A percentile compares a stretch with the other conserved stretches of the same genome.
These are phyloP conservation scores for Dryadula phaetusa DNA, from an alignment of 2,888 invertebrate species.

Conservation along the genomic window DNA sequence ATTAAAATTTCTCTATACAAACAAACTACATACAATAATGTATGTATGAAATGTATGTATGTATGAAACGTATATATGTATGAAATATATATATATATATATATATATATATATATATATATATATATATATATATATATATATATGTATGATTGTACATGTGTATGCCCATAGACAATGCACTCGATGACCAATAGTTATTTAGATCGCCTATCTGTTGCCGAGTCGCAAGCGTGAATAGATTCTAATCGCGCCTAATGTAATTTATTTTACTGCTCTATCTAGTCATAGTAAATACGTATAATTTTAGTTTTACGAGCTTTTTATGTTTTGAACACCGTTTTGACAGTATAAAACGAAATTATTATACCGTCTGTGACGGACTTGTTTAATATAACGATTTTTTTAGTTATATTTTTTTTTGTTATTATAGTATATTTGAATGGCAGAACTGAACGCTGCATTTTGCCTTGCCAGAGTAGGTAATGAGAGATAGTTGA, in stretches of 20 bases:
- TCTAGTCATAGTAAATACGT: slow-evolving; percentile 22
- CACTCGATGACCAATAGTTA: slow-evolving; percentile 34
- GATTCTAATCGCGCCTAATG: slow-evolving; percentile 53
- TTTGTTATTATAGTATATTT: too few species aligned
- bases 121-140: background rate
- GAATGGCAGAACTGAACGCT: too few species aligned
- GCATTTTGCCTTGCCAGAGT: too few species aligned
- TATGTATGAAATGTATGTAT: too few species aligned
- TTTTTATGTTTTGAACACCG: slow-evolving; percentile 7
- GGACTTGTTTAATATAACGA: background rate
- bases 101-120: background rate
- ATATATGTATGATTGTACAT: too few species aligned
- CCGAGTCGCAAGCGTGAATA: slow-evolving; percentile 66
- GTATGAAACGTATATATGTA: too few species aligned
- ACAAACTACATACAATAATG: too few species aligned
- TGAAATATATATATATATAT: background rate
- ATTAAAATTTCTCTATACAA: too few species aligned
- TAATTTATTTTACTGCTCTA: slow-evolving; percentile 35
- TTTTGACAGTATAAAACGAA: slow-evolving; percentile 2
- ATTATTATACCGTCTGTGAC: slow-evolving; percentile 12
- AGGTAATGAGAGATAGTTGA: too few species aligned
- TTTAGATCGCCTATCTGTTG: slow-evolving; percentile 52
- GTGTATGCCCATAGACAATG: background rate
- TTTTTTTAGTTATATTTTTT: too few species aligned
- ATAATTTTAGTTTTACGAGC: slow-evolving; percentile 25